Base-by-base conservation (phyloP, 2,888 invertebrate species). In the Buathra laborator region DNA sequence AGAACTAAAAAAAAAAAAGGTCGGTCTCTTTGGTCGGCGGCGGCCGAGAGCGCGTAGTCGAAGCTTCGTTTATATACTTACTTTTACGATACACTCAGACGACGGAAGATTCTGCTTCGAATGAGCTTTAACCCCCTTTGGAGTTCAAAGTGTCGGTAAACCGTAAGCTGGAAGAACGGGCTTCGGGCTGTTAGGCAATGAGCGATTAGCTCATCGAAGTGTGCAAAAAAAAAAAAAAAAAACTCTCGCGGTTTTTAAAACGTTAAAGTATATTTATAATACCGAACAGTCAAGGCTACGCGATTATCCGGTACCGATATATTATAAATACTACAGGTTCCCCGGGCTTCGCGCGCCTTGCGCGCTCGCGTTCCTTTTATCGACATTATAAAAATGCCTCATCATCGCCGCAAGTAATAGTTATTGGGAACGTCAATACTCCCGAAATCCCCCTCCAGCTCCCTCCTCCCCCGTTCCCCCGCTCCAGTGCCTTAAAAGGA, bases 11-110 rank as follows among this genome's bases (percentile, higher is more conserved):
- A 68, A 2, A 44, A 29, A 32, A 5, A n/a, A 24, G 56, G 44
- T 56, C 10, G 19, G 37, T 37, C 37, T 10, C 12, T 56, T 56
- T 24, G 56, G 56, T 19, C 56, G 19, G 56, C 56, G 19, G 56
- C 24, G 56, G 24, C 56, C 24, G 56, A 19, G 5, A 5, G 7
- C 46, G 14, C 56, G 24, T 12, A 56, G 19, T 56, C 12, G 56
- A 19, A 12, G 56, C 56, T 56, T 56, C 56, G 56, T 24, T 19
- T 56, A 46, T 51, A 43, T 14, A 43, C 16, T 71, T 14, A 43
- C 16, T 71, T 71, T 71, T 19, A 24, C 71, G 56, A 56, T 71
- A 56, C 24, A 56, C 56, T 56, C n/a, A 56, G 16, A 9, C 24
- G 19, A 24, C 4, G 14, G 43, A 56, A 37, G 19, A 29, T 12